Conservation (phyloP, 37 sponge, comb jelly and placozoan genomes). For the Theonella swinhoei region DNA sequence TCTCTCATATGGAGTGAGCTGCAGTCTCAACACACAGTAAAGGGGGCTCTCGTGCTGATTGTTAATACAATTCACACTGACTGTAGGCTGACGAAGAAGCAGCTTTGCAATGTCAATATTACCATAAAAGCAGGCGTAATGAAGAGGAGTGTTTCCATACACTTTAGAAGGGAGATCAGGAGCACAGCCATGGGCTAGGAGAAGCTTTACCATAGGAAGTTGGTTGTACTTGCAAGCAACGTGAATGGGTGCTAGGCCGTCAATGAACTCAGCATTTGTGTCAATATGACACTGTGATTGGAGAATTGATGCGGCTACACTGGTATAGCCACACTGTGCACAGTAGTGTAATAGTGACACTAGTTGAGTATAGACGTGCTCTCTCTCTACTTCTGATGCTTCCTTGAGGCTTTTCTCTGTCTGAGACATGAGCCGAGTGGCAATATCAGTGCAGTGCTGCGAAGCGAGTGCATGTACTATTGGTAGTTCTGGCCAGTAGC, state of each 20-base stretch:
- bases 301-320: conserved; percentile 39
- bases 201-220: conserved; percentile 36
- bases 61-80: conserved; percentile 51
- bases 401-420: conserved; percentile 19
- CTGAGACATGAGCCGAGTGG: conserved; percentile 30
- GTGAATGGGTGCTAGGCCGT: conserved; percentile 53
- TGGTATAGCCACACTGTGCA: conserved; percentile 16
- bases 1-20: conserved; percentile 47
- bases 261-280: conserved; percentile 36
- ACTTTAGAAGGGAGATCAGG: conserved; percentile 30
- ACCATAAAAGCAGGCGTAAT: conserved; percentile 74
- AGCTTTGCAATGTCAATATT: conserved; percentile 26
- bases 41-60: conserved; percentile 66
- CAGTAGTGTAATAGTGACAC: conserved; percentile 53
- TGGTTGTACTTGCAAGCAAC: conserved; percentile 45
- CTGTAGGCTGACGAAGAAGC: conserved; percentile 12
- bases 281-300: conserved; percentile 20
- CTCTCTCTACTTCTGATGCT: conserved; percentile 14
- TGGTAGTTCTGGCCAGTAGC: conserved; percentile 59
- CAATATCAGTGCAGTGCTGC: conserved; percentile 11
- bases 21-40: conserved; percentile 61
- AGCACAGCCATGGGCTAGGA: conserved; percentile 26
- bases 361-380: conserved; percentile 52
- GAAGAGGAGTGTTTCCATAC: conserved; percentile 67
- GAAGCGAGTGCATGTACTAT: conserved; percentile 42